Conservation (phyloP, 2,797 vertebrate species). For the Aratinga solstitialis region DNA sequence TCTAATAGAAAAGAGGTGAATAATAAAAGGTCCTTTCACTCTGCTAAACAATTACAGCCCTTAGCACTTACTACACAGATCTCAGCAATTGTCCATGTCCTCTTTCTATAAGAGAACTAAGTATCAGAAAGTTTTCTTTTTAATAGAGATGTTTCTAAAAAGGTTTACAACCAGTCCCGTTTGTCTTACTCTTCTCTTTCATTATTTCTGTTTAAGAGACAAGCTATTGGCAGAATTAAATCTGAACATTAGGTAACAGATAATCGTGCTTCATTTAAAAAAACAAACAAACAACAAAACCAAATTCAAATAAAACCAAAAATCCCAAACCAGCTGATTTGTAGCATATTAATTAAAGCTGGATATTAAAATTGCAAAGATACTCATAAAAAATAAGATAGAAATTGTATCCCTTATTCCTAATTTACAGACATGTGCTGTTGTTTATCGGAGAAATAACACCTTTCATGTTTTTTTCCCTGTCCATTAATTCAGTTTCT, state of each 20-base stretch:
- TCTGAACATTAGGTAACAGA: background rate
- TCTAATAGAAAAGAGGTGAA: background rate
- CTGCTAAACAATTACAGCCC: background rate
- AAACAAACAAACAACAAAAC: background rate
- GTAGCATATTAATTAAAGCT: background rate
- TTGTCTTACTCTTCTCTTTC: background rate
- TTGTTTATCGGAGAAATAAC: background rate
- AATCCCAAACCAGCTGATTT: background rate
- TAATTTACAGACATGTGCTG: background rate
- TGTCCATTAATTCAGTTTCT: background rate
- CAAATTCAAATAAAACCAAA: background rate
- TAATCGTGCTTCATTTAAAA: background rate
- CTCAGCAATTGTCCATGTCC: background rate
- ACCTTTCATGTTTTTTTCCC: background rate
- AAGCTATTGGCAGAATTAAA: background rate
- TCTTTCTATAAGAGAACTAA: background rate
- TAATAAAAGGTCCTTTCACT: background rate
- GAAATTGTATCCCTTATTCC: background rate
- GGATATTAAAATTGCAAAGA: background rate
- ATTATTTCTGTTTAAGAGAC: background rate
- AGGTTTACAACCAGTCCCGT: background rate
- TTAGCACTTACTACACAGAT: background rate
- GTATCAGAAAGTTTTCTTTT: background rate
- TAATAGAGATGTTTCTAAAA: background rate
- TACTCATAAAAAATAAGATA: background rate